phyloP scores from a whole-genome alignment of 2,888 invertebrate genomes.

The Hyppa rectilinea region DNA sequence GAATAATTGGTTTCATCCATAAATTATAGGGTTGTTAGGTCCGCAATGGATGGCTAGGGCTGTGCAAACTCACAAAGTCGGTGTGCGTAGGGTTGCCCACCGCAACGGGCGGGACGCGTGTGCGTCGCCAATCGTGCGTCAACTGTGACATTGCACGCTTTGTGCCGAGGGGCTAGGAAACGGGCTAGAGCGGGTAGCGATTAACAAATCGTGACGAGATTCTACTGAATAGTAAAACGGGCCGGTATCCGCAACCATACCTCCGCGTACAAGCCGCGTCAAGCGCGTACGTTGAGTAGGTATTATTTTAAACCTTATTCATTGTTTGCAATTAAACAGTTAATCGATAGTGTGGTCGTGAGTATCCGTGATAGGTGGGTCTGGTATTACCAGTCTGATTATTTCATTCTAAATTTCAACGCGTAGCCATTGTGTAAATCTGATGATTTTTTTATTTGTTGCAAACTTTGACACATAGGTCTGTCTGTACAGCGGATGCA shows the following conservation, averaged over 20 bases:
- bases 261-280: no score
- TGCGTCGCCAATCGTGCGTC: slow-evolving; percentile 85
- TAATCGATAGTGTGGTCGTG: not conserved
- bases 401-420: not conserved
- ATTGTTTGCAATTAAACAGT: not conserved
- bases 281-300: not conserved
- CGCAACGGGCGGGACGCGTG: slow-evolving; percentile 74
- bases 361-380: not conserved
- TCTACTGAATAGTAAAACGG: not conserved
- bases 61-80: slow-evolving; percentile 9
- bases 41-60: slow-evolving; percentile 52
- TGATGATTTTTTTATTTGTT: not conserved
- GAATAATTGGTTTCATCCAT: slow-evolving; percentile 54
- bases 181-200: slow-evolving; percentile 8
- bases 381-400: not conserved
- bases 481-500: no score
- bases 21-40: slow-evolving; percentile 62
- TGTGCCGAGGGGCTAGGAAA: slow-evolving; percentile 42
- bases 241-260: not conserved
- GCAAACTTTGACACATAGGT: not conserved
- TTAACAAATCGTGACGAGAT: not conserved
- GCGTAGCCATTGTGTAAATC: not conserved
- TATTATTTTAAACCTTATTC: not conserved
- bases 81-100: slow-evolving; percentile 42
- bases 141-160: slow-evolving; percentile 77